Base-by-base conservation (phyloP, 2,113 vertebrate species). In the Meles meles region DNA sequence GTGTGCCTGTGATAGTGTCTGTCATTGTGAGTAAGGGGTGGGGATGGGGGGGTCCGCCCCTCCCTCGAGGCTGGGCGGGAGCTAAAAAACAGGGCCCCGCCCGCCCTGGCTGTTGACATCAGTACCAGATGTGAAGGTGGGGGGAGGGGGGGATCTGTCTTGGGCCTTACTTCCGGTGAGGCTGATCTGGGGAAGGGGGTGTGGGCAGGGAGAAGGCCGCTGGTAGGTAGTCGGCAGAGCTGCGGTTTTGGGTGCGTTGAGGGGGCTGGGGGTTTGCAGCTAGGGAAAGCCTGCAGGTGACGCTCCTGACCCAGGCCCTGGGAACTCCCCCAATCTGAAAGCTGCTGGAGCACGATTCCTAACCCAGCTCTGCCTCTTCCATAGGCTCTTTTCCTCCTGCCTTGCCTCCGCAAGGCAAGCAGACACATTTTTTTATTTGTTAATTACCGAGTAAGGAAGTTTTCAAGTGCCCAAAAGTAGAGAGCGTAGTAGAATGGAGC, bases 101-200 rank as follows among this genome's bases (percentile, higher is more conserved):
- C 97, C 72, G 59, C 96, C 85, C 94, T 47, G 65, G 44, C 94
- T 95, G 95, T 52, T 98, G 97, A 98, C 97, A 69, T 97, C 97
- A 98, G 92, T 44, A 49, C 97, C 98, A 98, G 98, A 98, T 98
- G 98, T 97, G 97, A 39, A 81, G 67, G 79, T 17, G 37, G 76
- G 31, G 59, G 4, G 12, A 47, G 37, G 37, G 39, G 69, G 8
- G 63, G 27, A n/a, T 10, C 94, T n/a, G 27, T 61, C 49, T 65
- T 23, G 52, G 44, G 65, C 80, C 80, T 92, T 27, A 42, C 52
- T 88, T 96, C 83, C 88, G 23, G 69, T 14, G 42, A 37, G n/a
- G 69, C 88, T 23, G 59, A 29, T 59, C 76, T 14, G 13, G 39
- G n/a, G 6, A 4, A 57, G 2, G 3, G 4, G 37, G 15, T 10